These are phyloP conservation scores for Amiota communis DNA, from an alignment of 2,888 invertebrate species.

Conservation along the genomic window DNA sequence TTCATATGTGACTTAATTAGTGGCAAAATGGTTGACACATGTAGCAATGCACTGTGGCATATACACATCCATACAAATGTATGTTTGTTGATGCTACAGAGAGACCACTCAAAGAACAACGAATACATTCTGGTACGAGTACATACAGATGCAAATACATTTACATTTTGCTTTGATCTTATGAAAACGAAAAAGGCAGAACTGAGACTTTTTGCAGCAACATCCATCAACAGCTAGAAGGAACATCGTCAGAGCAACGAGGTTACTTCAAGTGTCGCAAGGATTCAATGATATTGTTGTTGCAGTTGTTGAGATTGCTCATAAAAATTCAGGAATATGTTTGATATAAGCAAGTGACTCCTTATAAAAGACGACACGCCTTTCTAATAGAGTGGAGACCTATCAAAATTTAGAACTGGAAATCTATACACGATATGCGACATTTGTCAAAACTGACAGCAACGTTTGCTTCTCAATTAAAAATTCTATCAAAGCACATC, in stretches of 20 bases:
- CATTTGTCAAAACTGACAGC: slow-evolving; percentile 26
- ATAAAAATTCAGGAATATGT: slow-evolving; percentile 45
- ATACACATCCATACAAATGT: background rate
- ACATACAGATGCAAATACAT: slow-evolving; percentile 41
- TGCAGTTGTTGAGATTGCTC: slow-evolving; percentile 40
- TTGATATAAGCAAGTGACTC: slow-evolving; percentile 14
- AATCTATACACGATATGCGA: slow-evolving; percentile 15
- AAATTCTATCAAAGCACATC: slow-evolving; percentile 44
- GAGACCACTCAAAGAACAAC: slow-evolving; percentile 47
- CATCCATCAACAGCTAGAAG: slow-evolving; percentile 6
- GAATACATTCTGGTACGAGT: slow-evolving; percentile 41
- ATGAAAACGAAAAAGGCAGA: slow-evolving; percentile 32
- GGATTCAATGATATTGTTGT: slow-evolving; percentile 7
- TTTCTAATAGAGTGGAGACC: background rate
- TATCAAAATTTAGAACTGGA: background rate
- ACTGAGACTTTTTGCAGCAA: slow-evolving; percentile 22
- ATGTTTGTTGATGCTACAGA: slow-evolving; percentile 22
- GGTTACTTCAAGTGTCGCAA: slow-evolving; percentile 32
- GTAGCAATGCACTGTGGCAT: background rate
- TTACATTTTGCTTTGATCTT: slow-evolving; percentile 68
- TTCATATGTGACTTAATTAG: slow-evolving; percentile 57
- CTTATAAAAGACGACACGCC: background rate
- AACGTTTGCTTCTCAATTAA: slow-evolving; percentile 32
- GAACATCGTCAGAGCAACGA: slow-evolving; percentile 24
- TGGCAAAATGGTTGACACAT: slow-evolving; percentile 47